Percentiles rank a stretch among this genome's conserved stretches.
phyloP scores from a whole-genome alignment of 2,888 invertebrate genomes.

The Diarsia brunnea region DNA sequence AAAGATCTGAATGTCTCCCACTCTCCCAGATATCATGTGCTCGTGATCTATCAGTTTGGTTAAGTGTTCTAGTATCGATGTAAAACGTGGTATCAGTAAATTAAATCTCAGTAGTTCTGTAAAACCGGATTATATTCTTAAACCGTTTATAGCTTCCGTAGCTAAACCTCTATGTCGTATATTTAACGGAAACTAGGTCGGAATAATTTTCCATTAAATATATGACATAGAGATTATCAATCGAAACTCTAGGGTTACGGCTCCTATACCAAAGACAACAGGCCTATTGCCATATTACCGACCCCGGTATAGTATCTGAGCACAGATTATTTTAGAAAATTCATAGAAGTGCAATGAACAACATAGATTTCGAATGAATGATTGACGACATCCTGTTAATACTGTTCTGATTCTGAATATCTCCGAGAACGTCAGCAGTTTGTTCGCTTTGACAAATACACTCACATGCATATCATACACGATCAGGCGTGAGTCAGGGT shows the following conservation, averaged over 20 bases:
- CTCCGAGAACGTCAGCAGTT: not conserved
- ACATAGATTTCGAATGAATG: not conserved
- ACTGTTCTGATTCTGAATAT: not conserved
- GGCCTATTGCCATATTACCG: not conserved
- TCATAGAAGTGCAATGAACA: not conserved
- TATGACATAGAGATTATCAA: no score
- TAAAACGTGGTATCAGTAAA: not conserved
- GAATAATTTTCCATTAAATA: no score
- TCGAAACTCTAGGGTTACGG: no score
- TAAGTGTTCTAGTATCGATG: not conserved
- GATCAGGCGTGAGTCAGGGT: not conserved
- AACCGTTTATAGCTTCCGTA: no score
- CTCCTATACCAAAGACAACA: not conserved
- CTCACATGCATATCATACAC: not conserved
- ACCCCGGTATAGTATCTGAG: not conserved
- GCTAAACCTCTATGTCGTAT: no score
- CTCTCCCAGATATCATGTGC: not conserved
- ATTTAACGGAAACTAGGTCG: no score
- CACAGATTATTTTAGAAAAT: not conserved
- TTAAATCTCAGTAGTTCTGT: not conserved
- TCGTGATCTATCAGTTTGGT: not conserved
- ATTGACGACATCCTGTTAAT: not conserved
- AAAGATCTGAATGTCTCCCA: not conserved
- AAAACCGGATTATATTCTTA: not conserved
- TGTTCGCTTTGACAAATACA: not conserved